Base-by-base conservation (phyloP, 2,113 vertebrate genomes). In the Chaetodon trifascialis region DNA sequence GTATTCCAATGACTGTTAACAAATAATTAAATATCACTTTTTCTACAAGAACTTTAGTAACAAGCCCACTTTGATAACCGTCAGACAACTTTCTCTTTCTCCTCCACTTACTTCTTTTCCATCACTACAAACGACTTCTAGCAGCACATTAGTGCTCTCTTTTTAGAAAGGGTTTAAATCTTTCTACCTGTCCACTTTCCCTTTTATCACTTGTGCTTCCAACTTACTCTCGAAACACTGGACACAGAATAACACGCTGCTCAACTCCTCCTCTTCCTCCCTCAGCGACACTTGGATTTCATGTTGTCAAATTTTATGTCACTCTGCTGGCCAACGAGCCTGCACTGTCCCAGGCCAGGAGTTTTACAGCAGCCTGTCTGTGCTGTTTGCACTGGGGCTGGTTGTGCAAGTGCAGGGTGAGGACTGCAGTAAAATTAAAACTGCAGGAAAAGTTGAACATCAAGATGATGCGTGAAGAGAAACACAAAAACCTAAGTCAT, bases 251-350 rank as follows among this genome's bases (percentile, higher is more conserved):
- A 85, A 89, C 64, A 51, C 11, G 1, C 54, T 0, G 3, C 71
- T 73, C 36, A 40, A 49, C 73, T 36, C 38, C 51, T 83, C 56
- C 9, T 72, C 80, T 79, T 77, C 12, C 40, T 80, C 36, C 46
- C 38, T 70, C 34, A 60, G 64, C n/a, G 25, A 78, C 72, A 68
- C 75, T 86, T 85, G 25, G 40, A 82, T 86, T 87, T 89, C 60
- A 76, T 3, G 72, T 76, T 70, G 73, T 89, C 73, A 90, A 71
- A 75, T 86, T 73, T 87, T 34, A 91, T 83, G 74, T 69, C 2
- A 16, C 87, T 78, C 79, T 21, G 52, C 64, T 42, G 76, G 69
- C 73, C 83, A 83, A 63, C 21, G 55, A 85, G 89, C 69, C 55
- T 78, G 67, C 78, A 65, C 82, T 82, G 76, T 78, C 47, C 59